Base-by-base conservation (phyloP, 2,113 vertebrate genomes). In the Lepus timidus region DNA sequence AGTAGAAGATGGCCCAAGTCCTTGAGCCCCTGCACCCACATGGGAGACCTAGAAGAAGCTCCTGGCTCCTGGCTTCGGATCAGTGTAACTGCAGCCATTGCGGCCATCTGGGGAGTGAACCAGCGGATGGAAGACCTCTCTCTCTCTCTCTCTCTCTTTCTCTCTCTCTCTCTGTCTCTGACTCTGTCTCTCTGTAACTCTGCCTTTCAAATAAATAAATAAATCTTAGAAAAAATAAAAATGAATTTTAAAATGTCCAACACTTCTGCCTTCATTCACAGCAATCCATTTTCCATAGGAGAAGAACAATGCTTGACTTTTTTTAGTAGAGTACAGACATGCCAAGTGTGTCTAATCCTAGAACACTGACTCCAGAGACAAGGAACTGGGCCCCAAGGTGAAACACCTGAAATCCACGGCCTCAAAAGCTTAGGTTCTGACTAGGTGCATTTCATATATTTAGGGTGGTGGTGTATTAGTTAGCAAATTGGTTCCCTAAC, bases 351-450 rank as follows among this genome's bases (percentile, higher is more conserved):
- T 90, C 67, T 71, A 12, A 79, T 14, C 33, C 39, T 52, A 74
- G 12, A 96, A 62, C 25, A 33, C 1, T 79, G 44, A 22, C 68
- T 91, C 79, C 33, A 83, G n/a, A 97, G 27, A 64, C 20, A 80
- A 49, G 36, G 11, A 86, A 88, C 39, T 82, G 33, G 0, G 6
- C n/a, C 1, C 20, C 6, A 33, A 68, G 51, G 14, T 61, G 83
- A 83, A 64, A 91, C n/a, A 91, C 31, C 9, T 70, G n/a, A 80
- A 75, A 7, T 65, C n/a, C 52, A 76, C 52, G 27, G 87, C 20
- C 44, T 94, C 58, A 91, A 62, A 90, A 80, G 14, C 27, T 62
- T 44, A 65, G 44, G 49, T 70, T 91, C 80, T 93, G 8, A n/a
- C 62, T 82, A 3, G 14, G 14, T 31, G 3, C 25, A 62, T 25